Evolutionary conservation across 1,140 invertebrate species (phyloP).

Genomic region (Pachypsylla venusta): DNA sequence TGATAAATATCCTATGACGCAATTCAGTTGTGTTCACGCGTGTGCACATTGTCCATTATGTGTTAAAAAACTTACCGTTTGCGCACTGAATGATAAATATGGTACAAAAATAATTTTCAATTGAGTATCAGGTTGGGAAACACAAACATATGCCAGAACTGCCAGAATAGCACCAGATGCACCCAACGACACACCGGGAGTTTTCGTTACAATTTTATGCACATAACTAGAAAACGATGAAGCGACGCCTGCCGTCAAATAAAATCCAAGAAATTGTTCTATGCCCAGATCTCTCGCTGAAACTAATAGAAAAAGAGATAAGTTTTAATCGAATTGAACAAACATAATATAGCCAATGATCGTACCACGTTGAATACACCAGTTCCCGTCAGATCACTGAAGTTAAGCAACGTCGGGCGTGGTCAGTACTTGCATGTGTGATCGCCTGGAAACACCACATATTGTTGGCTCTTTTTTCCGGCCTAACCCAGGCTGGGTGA

Average conservation of each 20-base stretch:
- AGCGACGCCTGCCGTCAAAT: conserved; percentile 72
- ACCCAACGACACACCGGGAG: conserved; percentile 64
- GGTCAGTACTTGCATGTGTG: no score
- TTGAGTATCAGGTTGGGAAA: conserved; percentile 65
- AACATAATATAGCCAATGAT: no score
- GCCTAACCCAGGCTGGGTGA: no score
- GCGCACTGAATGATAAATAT: conserved; percentile 70
- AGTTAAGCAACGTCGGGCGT: no score
- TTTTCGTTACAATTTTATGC: conserved; percentile 51
- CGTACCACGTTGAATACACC: no score
- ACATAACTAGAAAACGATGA: conserved; percentile 74
- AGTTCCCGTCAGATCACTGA: no score
- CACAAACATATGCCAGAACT: conserved; percentile 72
- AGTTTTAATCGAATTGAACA: neutral
- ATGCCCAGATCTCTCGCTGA: conserved; percentile 60
- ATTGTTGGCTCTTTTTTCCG: no score
- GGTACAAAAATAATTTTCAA: conserved; percentile 85
- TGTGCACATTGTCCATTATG: no score
- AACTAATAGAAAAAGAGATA: conserved; percentile 5
- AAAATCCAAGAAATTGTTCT: conserved; percentile 85
- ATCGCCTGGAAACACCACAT: no score
- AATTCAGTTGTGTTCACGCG: no score
- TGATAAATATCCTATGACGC: no score
- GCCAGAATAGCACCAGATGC: conserved; percentile 93
- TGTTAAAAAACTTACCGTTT: conserved; percentile 49